Percentiles rank a stretch among this genome's conserved stretches.
phyloP scores from a whole-genome alignment of 2,113 vertebrate genomes.

The Mungos mungo region DNA sequence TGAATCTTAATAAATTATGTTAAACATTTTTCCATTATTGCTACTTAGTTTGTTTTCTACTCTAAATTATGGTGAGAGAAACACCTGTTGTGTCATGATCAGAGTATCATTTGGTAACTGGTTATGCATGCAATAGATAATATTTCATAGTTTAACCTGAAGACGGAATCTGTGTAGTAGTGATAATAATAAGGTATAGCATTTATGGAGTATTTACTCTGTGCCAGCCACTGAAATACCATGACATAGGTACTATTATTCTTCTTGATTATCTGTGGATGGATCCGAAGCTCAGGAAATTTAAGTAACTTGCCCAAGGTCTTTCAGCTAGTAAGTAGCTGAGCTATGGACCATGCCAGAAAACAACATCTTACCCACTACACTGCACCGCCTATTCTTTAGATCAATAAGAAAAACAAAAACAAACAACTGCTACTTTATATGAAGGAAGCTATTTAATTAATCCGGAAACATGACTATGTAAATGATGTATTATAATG shows the following conservation, averaged over 20 bases:
- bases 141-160: background rate
- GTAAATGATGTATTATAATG: background rate
- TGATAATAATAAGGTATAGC: background rate
- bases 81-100: background rate
- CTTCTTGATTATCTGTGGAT: background rate
- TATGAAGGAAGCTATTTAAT: background rate
- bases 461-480: background rate
- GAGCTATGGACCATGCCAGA: background rate
- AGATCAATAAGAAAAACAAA: background rate
- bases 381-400: background rate
- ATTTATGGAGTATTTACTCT: background rate
- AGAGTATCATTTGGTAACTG: background rate
- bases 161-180: background rate
- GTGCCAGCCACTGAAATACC: background rate
- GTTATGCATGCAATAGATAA: background rate
- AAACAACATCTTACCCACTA: background rate
- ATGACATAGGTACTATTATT: background rate
- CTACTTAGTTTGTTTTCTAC: background rate
- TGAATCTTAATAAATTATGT: background rate
- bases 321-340: background rate
- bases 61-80: background rate
- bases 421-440: background rate
- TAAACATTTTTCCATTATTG: background rate
- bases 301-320: background rate
- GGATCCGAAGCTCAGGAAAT: background rate